phyloP scores from a whole-genome alignment of 2,888 invertebrate species.

The Rhagophthalmus giganteus region DNA sequence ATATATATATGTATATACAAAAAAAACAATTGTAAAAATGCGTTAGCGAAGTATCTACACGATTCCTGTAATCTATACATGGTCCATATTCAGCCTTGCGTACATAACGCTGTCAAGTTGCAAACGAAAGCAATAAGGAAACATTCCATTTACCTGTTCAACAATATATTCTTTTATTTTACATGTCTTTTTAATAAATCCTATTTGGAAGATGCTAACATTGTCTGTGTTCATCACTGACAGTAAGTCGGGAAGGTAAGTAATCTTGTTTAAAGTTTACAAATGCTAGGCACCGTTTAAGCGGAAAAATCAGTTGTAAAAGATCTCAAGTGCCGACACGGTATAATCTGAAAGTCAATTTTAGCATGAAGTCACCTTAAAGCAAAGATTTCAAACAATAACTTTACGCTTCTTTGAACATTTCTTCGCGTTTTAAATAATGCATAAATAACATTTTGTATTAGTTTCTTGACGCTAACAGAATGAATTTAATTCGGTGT shows the following conservation, averaged over 20 bases:
- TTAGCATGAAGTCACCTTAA: slow-evolving; percentile 6
- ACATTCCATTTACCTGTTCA: neutral
- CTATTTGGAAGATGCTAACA: slow-evolving; percentile 8
- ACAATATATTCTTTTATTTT: slow-evolving; percentile 1
- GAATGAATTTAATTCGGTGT: slow-evolving; percentile 7
- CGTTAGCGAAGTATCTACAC: no score
- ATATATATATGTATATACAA: no score
- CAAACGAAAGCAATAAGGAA: neutral
- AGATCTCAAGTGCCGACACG: slow-evolving; percentile 15
- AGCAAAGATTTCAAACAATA: slow-evolving; percentile 10
- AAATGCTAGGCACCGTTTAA: slow-evolving; percentile 9
- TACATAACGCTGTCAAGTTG: neutral
- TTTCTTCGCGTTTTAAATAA: slow-evolving; percentile 8
- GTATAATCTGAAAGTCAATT: slow-evolving; percentile 16
- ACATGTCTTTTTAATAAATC: slow-evolving; percentile 4
- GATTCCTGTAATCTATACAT: no score
- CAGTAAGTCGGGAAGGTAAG: slow-evolving; percentile 8
- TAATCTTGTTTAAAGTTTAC: slow-evolving; percentile 13
- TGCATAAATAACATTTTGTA: slow-evolving; percentile 10
- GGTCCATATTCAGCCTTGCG: no score
- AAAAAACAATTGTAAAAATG: no score
- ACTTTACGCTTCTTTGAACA: slow-evolving; percentile 9
- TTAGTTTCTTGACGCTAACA: slow-evolving; percentile 8
- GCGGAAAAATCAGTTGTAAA: slow-evolving; percentile 10
- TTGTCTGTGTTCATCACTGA: slow-evolving; percentile 11